Base-by-base conservation (phyloP, 2,113 vertebrate species). In the Micromys minutus region DNA sequence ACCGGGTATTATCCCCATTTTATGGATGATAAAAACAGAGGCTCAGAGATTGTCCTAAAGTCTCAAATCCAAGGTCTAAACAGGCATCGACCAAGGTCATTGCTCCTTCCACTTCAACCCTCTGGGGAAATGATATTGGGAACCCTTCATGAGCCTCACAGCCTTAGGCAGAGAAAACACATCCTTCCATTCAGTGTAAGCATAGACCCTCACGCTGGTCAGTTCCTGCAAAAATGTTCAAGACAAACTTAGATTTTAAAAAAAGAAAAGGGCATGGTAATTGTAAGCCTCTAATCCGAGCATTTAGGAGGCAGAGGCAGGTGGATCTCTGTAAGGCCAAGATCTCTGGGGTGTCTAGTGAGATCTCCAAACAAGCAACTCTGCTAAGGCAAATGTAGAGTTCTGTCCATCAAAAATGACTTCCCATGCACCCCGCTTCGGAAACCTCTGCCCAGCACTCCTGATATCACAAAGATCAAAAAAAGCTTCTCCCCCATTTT, bases 51-150 rank as follows among this genome's bases (percentile, higher is more conserved):
- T 93, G 93, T 81, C 52, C 89, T 86, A 65, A 93, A 24, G 71
- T 85, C 86, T 76, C 91, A 93, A 83, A 91, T 74, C 52, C 80
- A 93, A 85, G 50, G 7, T 69, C 34, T 75, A 89, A 71, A 9
- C 26, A 96, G 91, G 19, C 85, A 47, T 47, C 29, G 19, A 61
- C 76, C 65, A 63, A 69, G 39, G 57, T 92, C 55, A 75, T 31
- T 2, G 2, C 6, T 83, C 93, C 91, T 93, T 76, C 63, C 45
- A 90, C 36, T 31, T 55, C 50, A 77, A 29, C 21, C n/a, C 39
- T 69, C 61, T 42, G 34, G 1, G 67, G 72, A 7, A 47, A 42
- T 52, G 13, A 81, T 36, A 31, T 22, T 3, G 11, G 36, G 47
- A 31, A 3, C 55, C 45, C 15, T 79, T 65, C 24, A 26, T 26